These are phyloP conservation scores for Notolepis coatsorum DNA, from an alignment of 2,797 vertebrate species.

Conservation along the genomic window DNA sequence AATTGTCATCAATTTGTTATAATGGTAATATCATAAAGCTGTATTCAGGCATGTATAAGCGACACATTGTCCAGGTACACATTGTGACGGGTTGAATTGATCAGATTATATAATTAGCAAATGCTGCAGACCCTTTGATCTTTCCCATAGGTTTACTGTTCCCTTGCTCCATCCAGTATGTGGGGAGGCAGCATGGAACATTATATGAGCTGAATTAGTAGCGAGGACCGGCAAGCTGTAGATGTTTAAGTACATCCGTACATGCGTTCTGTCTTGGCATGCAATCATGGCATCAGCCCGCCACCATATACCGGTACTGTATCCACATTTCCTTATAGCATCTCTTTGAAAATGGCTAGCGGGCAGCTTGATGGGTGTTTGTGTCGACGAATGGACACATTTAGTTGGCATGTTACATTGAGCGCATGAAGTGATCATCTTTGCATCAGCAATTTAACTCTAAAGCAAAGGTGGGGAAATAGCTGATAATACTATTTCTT, in stretches of 20 bases:
- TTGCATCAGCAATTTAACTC: constrained; percentile 18
- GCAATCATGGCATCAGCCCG: background rate
- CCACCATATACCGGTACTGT: background rate
- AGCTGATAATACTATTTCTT: background rate
- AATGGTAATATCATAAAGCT: background rate
- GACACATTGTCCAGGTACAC: background rate
- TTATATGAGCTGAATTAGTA: background rate
- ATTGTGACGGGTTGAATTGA: background rate
- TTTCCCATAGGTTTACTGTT: background rate
- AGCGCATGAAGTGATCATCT: constrained; percentile 20
- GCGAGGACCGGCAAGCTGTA: background rate
- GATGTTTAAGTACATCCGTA: background rate
- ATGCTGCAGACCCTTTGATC: background rate
- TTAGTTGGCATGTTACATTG: constrained; percentile 14
- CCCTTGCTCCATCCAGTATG: background rate
- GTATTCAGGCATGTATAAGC: background rate
- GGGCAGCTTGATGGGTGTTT: constrained; percentile 9
- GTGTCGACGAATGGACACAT: constrained; percentile 17
- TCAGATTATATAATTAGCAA: background rate
- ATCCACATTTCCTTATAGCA: constrained; percentile 15
- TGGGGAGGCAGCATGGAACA: background rate
- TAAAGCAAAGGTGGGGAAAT: constrained; percentile 5
- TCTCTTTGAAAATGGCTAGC: constrained; percentile 36
- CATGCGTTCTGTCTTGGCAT: background rate
- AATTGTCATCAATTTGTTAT: background rate